Evolutionary conservation across 2,113 vertebrate genomes (phyloP).

Genomic region (Sylvicapra grimmia): DNA sequence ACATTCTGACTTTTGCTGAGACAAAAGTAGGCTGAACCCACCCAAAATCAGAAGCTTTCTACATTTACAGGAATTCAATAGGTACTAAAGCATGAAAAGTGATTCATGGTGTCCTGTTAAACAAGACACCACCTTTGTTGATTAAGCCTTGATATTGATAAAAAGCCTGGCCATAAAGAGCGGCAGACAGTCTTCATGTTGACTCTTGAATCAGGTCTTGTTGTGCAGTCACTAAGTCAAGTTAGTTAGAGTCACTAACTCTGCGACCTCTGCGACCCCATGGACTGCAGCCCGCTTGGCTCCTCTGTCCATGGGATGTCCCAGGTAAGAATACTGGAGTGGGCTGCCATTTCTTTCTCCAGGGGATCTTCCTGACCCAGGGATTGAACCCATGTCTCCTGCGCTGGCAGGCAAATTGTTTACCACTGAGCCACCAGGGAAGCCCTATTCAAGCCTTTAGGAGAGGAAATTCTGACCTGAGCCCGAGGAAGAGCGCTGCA

Average conservation of each 20-base stretch:
- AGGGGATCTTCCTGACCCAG: neutral
- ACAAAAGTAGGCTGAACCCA: neutral
- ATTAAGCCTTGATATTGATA: neutral
- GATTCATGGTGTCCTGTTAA: neutral
- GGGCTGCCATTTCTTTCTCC: neutral
- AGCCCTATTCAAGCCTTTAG: neutral
- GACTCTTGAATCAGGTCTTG: neutral
- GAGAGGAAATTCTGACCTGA: neutral
- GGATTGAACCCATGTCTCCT: neutral
- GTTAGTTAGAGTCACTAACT: too few relatives aligned
- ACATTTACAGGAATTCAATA: neutral
- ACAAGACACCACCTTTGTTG: neutral
- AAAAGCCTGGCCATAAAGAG: neutral
- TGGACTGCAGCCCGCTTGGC: neutral
- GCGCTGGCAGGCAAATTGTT: neutral
- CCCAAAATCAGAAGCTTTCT: neutral
- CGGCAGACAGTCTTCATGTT: neutral
- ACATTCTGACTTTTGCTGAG: neutral
- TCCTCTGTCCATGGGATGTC: neutral
- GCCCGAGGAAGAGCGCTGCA: neutral
- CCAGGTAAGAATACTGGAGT: neutral
- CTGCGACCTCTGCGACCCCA: neutral
- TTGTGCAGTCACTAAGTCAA: neutral
- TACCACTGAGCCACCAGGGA: neutral
- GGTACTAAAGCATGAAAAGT: neutral